These are phyloP conservation scores for Euphonia xanthogaster DNA, from an alignment of 2,797 vertebrate species.

Conservation along the genomic window DNA sequence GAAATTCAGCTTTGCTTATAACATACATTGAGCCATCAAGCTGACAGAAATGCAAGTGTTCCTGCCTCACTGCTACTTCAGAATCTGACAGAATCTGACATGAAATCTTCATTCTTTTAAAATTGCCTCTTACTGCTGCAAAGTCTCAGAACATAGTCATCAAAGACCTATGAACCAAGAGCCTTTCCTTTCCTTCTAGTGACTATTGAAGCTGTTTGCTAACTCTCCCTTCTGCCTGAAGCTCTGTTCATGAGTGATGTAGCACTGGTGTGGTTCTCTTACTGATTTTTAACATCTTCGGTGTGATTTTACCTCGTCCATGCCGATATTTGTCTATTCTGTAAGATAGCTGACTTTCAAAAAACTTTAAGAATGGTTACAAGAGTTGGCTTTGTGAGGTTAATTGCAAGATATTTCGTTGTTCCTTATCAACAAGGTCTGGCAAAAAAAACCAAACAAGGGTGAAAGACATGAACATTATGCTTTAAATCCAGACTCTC, in stretches of 20 bases:
- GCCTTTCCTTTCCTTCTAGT: background rate
- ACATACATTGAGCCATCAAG: background rate
- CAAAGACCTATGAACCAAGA: background rate
- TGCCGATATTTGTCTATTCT: background rate
- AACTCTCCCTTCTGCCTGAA: background rate
- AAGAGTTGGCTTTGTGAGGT: background rate
- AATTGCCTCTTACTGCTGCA: background rate
- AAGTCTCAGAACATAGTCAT: background rate
- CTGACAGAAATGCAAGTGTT: background rate
- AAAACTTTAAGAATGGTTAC: background rate
- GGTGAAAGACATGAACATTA: background rate
- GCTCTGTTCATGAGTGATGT: background rate
- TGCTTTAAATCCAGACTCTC: background rate
- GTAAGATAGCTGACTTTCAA: background rate
- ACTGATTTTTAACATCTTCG: background rate
- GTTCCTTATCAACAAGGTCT: background rate
- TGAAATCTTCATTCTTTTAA: background rate
- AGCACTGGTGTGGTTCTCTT: background rate
- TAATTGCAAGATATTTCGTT: background rate
- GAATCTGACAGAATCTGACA: background rate
- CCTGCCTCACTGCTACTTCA: background rate
- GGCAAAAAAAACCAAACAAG: background rate
- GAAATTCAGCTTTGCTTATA: background rate
- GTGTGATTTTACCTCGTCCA: background rate
- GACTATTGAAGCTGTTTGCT: background rate